Evolutionary conservation across 2,797 vertebrate genomes (phyloP), one percentile per base, ranked within the genome.

Genomic region (Gastrophryne carolinensis): DNA sequence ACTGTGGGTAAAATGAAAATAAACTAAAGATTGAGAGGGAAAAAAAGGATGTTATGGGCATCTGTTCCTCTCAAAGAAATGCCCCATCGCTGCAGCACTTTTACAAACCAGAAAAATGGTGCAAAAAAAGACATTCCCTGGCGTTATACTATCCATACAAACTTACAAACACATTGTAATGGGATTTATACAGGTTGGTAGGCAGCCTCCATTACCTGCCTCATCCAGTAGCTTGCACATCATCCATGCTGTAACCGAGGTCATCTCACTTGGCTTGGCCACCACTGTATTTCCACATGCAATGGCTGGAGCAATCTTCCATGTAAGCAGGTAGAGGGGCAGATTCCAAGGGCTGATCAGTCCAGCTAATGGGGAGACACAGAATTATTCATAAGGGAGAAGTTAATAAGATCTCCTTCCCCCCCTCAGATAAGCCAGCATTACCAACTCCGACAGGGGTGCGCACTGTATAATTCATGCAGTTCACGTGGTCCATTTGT

Each of bases 341-440:
- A 99, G 85, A 81, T 99, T 99, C 97, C 98, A 99, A 50, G 97
- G 97, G 73, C 95, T 97, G 85, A 99, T 98, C 76, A 99, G 90
- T 69, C 93, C 98, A 77, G 97, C 98, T 99, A 10, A 9, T 8
- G 67, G 70, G 27, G 78, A 19, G 2, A 57, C 2, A 73, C 2
- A 39, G 3, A 23, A 13, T 50, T 26, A 66, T n/a, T n/a, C n/a
- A n/a, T n/a, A n/a, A n/a, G n/a, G n/a, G n/a, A n/a, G n/a, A 13
- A 41, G 1, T 12, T n/a, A 35, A 60, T 19, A 49, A 50, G 5
- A 65, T 9, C 44, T 9, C 44, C 30, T 15, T 23, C 8, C 49
- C 23, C 52, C 35, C 4, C 49, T 34, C 21, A n/a, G 8, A 2
- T 23, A 24, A 27, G 19, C 27, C 2, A 19, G 29, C 29, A 91